Evolutionary conservation across 2,113 vertebrate species (phyloP), one percentile per base, ranked within the genome.

Genomic region (crab-eating macaque (Macaca fascicularis)): DNA sequence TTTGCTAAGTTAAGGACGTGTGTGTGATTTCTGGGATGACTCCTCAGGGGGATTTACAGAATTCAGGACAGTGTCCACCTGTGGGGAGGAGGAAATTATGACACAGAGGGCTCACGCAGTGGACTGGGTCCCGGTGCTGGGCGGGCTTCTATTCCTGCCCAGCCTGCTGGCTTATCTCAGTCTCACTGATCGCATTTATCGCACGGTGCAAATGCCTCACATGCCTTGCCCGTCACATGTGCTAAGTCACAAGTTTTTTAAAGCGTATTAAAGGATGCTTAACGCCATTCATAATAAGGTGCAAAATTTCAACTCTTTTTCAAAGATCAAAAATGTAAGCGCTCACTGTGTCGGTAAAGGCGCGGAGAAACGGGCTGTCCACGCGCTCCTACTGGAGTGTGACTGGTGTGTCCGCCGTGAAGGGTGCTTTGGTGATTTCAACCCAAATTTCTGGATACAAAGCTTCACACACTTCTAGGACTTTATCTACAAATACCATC

Each of bases 321-420:
- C 70, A 75, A 89, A 81, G 35, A 64, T 35, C 2, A 52, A 43
- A 43, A 35, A 45, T 78, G 25, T 16, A 0, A 74, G 25, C 13
- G 61, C 32, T 89, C 27, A 43, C 52, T 38, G 20, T 78, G 30
- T 35, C 38, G 16, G 23, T 2, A 48, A 81, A 20, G 5, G 45
- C 1, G 2, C 87, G 12, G 8, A 32, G 27, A 93, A 45, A 61
- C 0, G 4, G 3, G 3, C 3, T 22, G 30, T 35, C 13, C 12
- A 12, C 5, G 3, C 0, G 2, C 19, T 11, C 69, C 43, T 11
- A 23, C 13, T 38, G 43, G 67, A 23, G 6, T 67, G 16, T 30
- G 43, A 32, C 0, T 20, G 27, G 23, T 22, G 0, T 57, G 5
- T 25, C 67, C 8, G 45, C 2, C 0, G 0, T 9, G 6, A 8